Evolutionary conservation across 2,113 vertebrate species (phyloP).

Genomic region (Cyprinodon brontotheroides): DNA sequence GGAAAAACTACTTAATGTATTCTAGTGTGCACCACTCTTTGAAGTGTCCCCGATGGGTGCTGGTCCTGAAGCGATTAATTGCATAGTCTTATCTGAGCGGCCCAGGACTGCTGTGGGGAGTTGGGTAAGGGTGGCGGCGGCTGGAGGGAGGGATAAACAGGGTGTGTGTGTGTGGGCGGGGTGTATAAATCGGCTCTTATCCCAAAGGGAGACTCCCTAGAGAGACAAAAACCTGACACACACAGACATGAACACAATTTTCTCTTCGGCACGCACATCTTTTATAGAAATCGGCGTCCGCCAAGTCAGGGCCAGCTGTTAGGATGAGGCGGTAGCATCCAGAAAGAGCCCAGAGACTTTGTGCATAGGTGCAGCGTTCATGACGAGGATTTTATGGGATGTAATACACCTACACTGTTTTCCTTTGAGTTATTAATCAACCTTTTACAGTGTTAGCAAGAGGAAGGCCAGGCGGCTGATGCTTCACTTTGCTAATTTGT

Average conservation of each 20-base stretch:
- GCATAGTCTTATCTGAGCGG: conserved; percentile 69
- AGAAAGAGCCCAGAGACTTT: background rate
- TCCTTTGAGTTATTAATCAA: conserved; percentile 28
- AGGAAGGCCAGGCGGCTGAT: background rate
- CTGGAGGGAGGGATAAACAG: conserved; percentile 7
- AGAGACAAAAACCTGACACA: conserved; percentile 18
- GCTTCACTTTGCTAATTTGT: conserved; percentile 28
- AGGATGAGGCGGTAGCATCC: conserved; percentile 25
- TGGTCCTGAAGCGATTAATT: conserved; percentile 68
- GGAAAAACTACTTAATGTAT: conserved; percentile 37
- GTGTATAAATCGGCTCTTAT: conserved; percentile 47
- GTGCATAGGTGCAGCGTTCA: background rate
- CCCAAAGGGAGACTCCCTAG: conserved; percentile 44
- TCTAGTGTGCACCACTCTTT: conserved; percentile 36
- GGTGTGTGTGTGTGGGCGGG: conserved; percentile 5
- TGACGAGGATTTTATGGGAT: background rate
- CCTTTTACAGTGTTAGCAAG: background rate
- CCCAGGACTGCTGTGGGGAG: conserved; percentile 66
- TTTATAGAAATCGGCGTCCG: conserved; percentile 5
- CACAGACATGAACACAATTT: background rate
- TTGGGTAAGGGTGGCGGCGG: conserved; percentile 31
- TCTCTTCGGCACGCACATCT: background rate
- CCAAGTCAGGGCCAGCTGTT: background rate
- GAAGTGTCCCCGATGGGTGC: conserved; percentile 54
- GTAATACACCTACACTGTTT: conserved; percentile 4